Conservation (phyloP, 2,888 invertebrate genomes). For the Lissonota sp. region DNA sequence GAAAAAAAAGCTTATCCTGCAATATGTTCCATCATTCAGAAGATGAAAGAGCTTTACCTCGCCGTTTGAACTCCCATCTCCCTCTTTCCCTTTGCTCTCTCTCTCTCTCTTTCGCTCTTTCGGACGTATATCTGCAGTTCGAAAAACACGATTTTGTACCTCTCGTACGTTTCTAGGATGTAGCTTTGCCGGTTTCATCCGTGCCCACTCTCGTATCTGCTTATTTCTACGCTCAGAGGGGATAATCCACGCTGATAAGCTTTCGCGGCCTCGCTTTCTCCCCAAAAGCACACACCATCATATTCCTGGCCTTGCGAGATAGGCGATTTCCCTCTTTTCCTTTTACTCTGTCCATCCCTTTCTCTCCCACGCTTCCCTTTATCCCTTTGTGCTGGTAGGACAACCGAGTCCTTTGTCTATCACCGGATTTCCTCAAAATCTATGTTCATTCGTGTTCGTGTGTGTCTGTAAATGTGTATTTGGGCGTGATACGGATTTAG, state of each 20-base stretch:
- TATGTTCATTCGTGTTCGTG: conserved; percentile 8
- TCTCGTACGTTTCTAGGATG: conserved; percentile 19
- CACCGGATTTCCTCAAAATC: conserved; percentile 10
- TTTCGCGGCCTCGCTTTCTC: conserved; percentile 43
- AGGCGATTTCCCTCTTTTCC: conserved; percentile 3
- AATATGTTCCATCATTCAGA: conserved; percentile 37
- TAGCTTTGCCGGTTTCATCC: not conserved
- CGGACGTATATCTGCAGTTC: conserved; percentile 22
- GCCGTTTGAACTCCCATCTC: conserved; percentile 22
- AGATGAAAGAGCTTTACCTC: conserved; percentile 53
- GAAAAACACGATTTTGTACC: conserved; percentile 46
- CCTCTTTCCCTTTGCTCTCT: not conserved
- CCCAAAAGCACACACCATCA: conserved; percentile 25
- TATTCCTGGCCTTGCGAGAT: conserved; percentile 1
- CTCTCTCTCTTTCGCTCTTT: not conserved
- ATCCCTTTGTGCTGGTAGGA: not conserved
- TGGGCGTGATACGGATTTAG: conserved; percentile 12
- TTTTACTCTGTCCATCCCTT: not conserved
- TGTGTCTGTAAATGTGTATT: not conserved
- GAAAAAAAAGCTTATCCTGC: conserved; percentile 1
- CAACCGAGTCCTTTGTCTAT: conserved; percentile 38
- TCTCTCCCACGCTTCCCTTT: conserved; percentile 37
- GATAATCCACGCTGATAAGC: conserved; percentile 63
- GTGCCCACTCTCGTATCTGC: conserved; percentile 45
- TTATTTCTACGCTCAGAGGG: conserved; percentile 47